These are phyloP conservation scores for Rhynchonycteris naso DNA, from an alignment of 2,797 vertebrate genomes.

Conservation along the genomic window DNA sequence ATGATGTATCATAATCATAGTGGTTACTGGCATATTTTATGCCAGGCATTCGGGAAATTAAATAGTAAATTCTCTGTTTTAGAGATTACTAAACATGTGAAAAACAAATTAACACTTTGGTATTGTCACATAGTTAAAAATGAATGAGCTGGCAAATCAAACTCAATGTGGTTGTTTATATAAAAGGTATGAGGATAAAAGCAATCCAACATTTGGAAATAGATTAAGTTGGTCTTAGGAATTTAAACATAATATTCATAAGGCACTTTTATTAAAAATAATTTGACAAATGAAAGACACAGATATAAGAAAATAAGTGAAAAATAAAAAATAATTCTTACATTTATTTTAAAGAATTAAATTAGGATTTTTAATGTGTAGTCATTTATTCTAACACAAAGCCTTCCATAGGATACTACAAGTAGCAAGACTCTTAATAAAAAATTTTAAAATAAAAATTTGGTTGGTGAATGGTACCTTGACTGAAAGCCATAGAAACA, in stretches of 20 bases:
- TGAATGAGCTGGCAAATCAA: neutral
- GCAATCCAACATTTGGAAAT: neutral
- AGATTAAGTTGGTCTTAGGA: neutral
- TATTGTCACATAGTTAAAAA: neutral
- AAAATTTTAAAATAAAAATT: neutral
- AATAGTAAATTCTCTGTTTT: neutral
- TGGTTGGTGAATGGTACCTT: neutral
- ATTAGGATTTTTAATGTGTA: neutral
- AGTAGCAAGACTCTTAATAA: neutral
- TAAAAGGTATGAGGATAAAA: neutral
- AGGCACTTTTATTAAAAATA: neutral
- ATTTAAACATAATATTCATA: slow-evolving; percentile 11
- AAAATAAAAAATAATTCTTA: neutral
- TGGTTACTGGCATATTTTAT: neutral
- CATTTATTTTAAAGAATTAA: neutral
- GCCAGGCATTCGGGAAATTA: neutral
- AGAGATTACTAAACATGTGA: neutral
- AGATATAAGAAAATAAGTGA: neutral
- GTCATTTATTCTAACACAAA: neutral
- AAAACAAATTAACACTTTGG: neutral
- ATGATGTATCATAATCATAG: neutral
- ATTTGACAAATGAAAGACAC: neutral
- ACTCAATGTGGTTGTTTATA: neutral
- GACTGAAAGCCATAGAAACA: neutral
- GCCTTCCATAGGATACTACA: neutral